These are phyloP conservation scores for Aplysina aerophoba DNA, from an alignment of 37 sponge, comb jelly and placozoan species.

Conservation along the genomic window DNA sequence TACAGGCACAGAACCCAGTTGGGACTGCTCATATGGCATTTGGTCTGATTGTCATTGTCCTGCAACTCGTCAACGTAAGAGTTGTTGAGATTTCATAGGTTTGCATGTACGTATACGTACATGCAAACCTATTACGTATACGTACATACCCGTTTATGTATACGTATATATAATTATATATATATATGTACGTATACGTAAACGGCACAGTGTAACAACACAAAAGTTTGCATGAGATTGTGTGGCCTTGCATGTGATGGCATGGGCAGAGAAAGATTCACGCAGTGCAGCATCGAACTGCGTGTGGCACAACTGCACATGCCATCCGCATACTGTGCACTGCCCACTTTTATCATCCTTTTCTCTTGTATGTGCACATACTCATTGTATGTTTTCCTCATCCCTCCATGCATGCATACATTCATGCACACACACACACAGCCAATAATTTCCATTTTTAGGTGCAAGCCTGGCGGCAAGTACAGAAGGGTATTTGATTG, in stretches of 20 bases:
- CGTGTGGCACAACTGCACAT: too few species aligned
- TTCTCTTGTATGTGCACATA: too few species aligned
- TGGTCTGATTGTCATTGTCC: slow-evolving; percentile 56
- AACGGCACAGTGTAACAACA: neutral
- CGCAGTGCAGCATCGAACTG: too few species aligned
- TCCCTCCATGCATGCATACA: too few species aligned
- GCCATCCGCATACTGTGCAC: too few species aligned
- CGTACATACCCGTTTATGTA: neutral
- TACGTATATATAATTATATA: neutral
- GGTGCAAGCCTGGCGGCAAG: neutral
- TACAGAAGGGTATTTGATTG: slow-evolving; percentile 38
- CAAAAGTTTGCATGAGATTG: too few species aligned
- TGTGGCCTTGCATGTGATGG: too few species aligned
- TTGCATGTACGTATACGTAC: neutral
- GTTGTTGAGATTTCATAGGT: too few species aligned
- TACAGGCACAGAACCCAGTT: slow-evolving; percentile 10
- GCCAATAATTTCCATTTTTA: too few species aligned
- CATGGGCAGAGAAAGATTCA: too few species aligned
- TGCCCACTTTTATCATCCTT: neutral
- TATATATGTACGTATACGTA: neutral
- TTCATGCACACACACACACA: too few species aligned
- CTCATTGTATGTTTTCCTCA: too few species aligned
- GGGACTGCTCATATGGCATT: slow-evolving; percentile 49
- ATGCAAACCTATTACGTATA: neutral
- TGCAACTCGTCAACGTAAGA: slow-evolving; percentile 77